These are phyloP conservation scores for Pleuronectes platessa DNA, from an alignment of 2,113 vertebrate genomes.

Conservation along the genomic window DNA sequence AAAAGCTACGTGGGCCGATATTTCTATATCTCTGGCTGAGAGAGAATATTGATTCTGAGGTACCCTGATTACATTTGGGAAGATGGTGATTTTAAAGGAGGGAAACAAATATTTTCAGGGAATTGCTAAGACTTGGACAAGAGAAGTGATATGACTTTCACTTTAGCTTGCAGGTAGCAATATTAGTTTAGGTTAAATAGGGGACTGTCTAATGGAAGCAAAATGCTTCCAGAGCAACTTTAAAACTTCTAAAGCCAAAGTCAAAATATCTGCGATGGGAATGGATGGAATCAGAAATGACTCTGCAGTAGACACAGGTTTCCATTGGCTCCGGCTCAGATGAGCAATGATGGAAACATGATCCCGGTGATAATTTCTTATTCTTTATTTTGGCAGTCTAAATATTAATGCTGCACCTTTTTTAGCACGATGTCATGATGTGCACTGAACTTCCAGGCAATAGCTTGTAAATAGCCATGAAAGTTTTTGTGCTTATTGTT, in stretches of 20 bases:
- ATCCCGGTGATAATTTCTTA: too few relatives aligned
- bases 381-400: neutral
- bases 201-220: neutral
- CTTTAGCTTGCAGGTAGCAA: too few relatives aligned
- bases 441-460: too few relatives aligned
- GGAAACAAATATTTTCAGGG: neutral
- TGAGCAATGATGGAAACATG: neutral
- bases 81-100: neutral
- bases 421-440: too few relatives aligned
- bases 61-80: neutral
- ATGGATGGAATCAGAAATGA: too few relatives aligned
- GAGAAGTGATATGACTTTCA: too few relatives aligned
- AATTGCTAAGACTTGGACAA: too few relatives aligned
- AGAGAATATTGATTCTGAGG: neutral
- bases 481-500: too few relatives aligned
- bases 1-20: neutral
- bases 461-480: too few relatives aligned
- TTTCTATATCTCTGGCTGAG: neutral
- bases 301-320: neutral
- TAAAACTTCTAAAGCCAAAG: neutral
- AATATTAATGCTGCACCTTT: neutral
- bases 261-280: too few relatives aligned
- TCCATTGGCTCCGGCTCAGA: neutral
- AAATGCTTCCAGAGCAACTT: neutral
- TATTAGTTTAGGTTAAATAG: too few relatives aligned